Evolutionary conservation across 2,113 vertebrate species (phyloP), one percentile per base, ranked within the genome.

Genomic region (Lagopus muta): DNA sequence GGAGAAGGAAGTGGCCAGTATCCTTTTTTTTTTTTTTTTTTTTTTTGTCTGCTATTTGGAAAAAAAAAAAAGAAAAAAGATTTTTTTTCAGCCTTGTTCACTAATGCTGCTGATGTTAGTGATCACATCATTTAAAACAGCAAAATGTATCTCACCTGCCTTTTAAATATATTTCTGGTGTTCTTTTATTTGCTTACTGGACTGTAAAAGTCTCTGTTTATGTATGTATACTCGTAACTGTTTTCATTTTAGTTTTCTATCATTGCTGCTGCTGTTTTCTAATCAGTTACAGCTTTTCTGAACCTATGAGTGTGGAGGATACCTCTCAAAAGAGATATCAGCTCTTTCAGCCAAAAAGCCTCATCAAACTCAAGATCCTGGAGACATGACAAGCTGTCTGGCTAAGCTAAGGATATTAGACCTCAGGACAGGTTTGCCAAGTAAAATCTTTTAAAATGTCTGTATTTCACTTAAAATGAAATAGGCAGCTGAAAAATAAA

Each of bases 1-100:
- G 32, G 47, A 58, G 70, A 78, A 75, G 11, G 30, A 52, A 72
- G 36, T 85, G 19, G 36, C 47, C 0, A 0, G 4, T 70, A 71
- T 77, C 13, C 13, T 22, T 84, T 84, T 78, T 21, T 78, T 12
- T 89, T 81, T 30, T 36, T n/a, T n/a, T n/a, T n/a, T n/a, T 36
- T 38, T 38, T 38, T 38, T 38, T 38, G 13, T 77, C 71, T 79
- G 52, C 42, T 89, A 4, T 87, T 91, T 82, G 47, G 8, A 34
- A 66, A 78, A 69, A 43, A 66, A 38, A 67, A 32, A 36, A 36
- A 36, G 8, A 36, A 36, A 38, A 42, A 42, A 15, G 4, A 1
- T 52, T 40, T 12, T 11, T 40, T 66, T 88, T 86, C 22, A 74
- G 54, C 55, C 20, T 22, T 77, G 5, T 30, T 71, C 20, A 77